These are phyloP conservation scores for Tringa solitaria DNA, from an alignment of 2,113 vertebrate species.

Conservation along the genomic window DNA sequence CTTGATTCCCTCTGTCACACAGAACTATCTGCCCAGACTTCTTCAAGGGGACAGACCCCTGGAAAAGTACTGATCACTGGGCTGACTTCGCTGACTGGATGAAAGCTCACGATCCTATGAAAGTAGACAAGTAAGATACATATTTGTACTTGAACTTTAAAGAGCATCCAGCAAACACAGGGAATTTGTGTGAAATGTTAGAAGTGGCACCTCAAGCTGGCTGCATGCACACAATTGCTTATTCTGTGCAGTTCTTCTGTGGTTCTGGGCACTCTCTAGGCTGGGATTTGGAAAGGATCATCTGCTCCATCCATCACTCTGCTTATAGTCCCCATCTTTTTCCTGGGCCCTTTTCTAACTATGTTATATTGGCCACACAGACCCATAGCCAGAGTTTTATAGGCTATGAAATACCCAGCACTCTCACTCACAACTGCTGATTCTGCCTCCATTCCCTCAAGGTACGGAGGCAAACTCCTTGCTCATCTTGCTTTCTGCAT, in stretches of 20 bases:
- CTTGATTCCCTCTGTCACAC: not conserved
- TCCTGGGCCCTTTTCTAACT: not conserved
- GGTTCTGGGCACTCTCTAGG: not conserved
- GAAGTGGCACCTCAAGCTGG: not conserved
- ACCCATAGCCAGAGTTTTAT: not conserved
- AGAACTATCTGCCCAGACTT: slow-evolving; percentile 89
- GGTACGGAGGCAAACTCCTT: not conserved
- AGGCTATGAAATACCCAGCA: not conserved
- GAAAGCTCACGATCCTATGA: slow-evolving; percentile 76
- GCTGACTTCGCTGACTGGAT: slow-evolving; percentile 84
- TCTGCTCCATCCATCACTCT: not conserved
- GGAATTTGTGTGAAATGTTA: not conserved
- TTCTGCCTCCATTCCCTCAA: not conserved
- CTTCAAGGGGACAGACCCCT: slow-evolving; percentile 85
- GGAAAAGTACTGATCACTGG: slow-evolving; percentile 81
- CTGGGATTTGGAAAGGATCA: not conserved
- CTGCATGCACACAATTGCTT: not conserved
- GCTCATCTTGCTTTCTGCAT: not conserved
- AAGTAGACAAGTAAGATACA: slow-evolving; percentile 82
- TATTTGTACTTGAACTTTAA: not conserved
- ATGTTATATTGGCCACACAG: not conserved
- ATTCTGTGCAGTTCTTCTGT: not conserved
- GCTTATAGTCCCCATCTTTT: not conserved
- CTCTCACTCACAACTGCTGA: not conserved
- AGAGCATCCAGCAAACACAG: not conserved